Base-by-base conservation (phyloP, 2,113 vertebrate species). In the Platichthys flesus region DNA sequence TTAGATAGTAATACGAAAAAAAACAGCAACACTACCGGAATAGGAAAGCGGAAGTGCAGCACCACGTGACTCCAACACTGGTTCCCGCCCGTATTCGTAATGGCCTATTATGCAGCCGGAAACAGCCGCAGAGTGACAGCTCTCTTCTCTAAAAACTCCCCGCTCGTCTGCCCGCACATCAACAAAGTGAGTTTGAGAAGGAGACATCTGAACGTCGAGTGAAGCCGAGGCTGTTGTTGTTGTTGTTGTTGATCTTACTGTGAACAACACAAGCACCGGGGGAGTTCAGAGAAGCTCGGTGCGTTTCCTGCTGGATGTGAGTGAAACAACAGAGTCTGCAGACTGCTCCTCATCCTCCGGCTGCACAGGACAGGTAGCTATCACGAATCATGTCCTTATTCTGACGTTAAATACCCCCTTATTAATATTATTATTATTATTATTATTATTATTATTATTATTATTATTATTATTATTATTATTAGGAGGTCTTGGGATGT, bases 51-150 rank as follows among this genome's bases (percentile, higher is more conserved):
- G 74, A 88, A 81, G 54, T 23, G 1, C 8, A 1, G n/a, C 2
- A 15, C 31, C 82, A 84, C 78, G 66, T 90, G 88, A 84, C 80
- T 2, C 2, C 23, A 5, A 9, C 16, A 49, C 3, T 0, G 54
- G 79, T 88, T 91, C 88, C 87, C 88, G 87, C 88, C 82, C 57
- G 78, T 75, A 79, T 84, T 82, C 16, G 52, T 67, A 81, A 60
- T 4, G 26, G 45, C 2, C 62, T 52, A 23, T 78, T 78, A 42
- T 45, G 68, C 59, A 37, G 23, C 55, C 67, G 83, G 77, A 86
- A 90, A 71, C 49, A 35, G 23, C 15, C 2, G 40, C 73, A 6
- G 60, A 84, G 80, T 90, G 87, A 78, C 47, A 79, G 61, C 31
- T 54, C 79, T 12, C 5, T 58, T 0, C 13, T 51, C 0, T 2